Base-by-base conservation (phyloP, 2,113 vertebrate genomes). In the Mustela lutreola region DNA sequence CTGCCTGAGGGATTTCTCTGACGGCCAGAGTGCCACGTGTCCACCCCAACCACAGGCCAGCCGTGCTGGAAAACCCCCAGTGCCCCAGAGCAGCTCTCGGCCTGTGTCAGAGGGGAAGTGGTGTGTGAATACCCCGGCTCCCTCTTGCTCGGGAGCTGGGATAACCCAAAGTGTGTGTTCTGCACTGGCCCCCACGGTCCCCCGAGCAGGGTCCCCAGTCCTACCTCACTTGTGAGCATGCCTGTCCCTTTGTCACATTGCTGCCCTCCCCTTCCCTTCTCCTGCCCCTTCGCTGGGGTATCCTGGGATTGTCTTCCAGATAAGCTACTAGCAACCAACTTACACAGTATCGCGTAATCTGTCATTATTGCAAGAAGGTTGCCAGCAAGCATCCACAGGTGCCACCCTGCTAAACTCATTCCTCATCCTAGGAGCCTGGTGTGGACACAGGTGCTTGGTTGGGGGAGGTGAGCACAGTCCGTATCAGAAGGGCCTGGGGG, bases 181-280 rank as follows among this genome's bases (percentile, higher is more conserved):
- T 56, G 5, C 7, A 1, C 11, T 5, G 7, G 31, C 11, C 70
- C 28, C 42, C 70, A 36, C 36, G 45, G 53, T 19, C 22, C 39
- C 70, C 50, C 1, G 42, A 2, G 31, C 63, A 78, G 21, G 28
- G 16, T 50, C 85, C 5, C 4, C 31, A 6, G 19, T 4, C 28
- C 58, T 48, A 4, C 7, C 48, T 10, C 0, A 5, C 7, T 1
- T 21, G 24, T 36, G 22, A 50, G 2, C 5, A 0, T 10, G 21
- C 31, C 16, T 10, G 15, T 11, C 31, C 78, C 31, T n/a, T n/a
- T n/a, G 50, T n/a, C 78, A 2, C 4, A 0, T 28, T 7, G 39
- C 39, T 4, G 0, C 48, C 42, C 22, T 22, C 42, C 60, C 85
- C 26, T 58, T 5, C 33, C 50, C 4, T 48, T 3, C 1, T 7